phyloP scores from a whole-genome alignment of 2,113 vertebrate species.

The Etheostoma cragini region DNA sequence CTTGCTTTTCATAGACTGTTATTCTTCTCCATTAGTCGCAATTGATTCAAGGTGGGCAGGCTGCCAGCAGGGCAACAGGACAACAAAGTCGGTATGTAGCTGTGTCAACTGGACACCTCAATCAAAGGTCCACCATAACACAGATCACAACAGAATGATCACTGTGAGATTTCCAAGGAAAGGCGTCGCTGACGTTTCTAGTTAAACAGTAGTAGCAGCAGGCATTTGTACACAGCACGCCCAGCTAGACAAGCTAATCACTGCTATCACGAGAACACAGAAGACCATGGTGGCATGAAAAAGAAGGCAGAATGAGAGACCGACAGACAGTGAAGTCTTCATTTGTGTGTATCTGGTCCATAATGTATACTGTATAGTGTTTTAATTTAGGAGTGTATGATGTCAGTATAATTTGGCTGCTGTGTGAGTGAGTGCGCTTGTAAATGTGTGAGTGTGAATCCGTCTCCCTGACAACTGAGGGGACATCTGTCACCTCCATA shows the following conservation, averaged over 20 bases:
- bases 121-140: conserved; percentile 13
- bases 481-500: conserved; percentile 77
- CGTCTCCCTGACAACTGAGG: conserved; percentile 66
- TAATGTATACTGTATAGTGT: neutral
- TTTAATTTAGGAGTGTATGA: conserved; percentile 8
- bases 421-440: conserved; percentile 14
- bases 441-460: conserved; percentile 49
- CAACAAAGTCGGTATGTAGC: neutral
- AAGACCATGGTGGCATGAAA: conserved; percentile 24
- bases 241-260: conserved; percentile 3
- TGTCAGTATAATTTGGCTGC: conserved; percentile 37
- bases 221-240: conserved; percentile 15
- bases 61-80: conserved; percentile 8
- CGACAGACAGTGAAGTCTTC: neutral
- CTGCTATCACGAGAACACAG: conserved; percentile 28
- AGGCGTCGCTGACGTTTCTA: neutral
- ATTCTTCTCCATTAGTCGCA: neutral
- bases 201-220: conserved; percentile 13
- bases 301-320: conserved; percentile 7
- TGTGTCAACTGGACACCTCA: neutral
- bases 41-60: neutral
- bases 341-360: conserved; percentile 12
- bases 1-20: neutral
- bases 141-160: neutral
- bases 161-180: conserved; percentile 3